phyloP scores from a whole-genome alignment of 2,888 invertebrate genomes.

The Malthinus seriepunctatus region DNA sequence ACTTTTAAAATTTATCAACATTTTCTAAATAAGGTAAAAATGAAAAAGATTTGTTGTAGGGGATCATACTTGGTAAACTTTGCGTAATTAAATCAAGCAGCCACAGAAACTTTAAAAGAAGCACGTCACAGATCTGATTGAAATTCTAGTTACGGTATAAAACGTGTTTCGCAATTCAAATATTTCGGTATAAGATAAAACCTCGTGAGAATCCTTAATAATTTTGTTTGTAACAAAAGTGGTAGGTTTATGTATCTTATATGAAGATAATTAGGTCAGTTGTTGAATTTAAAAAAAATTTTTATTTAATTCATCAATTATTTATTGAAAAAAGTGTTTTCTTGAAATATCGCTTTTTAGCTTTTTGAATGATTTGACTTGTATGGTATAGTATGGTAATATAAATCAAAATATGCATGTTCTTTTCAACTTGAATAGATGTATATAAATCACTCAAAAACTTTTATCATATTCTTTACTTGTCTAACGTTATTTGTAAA shows the following conservation, averaged over 20 bases:
- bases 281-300: not conserved
- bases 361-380: slow-evolving; percentile 15
- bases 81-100: slow-evolving; percentile 12
- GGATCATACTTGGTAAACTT: slow-evolving; percentile 1
- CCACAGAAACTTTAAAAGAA: slow-evolving; percentile 10
- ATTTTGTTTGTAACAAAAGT: not conserved
- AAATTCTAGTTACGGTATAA: slow-evolving; percentile 15
- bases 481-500: not conserved
- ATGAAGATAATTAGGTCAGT: no score
- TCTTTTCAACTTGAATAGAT: slow-evolving; percentile 15
- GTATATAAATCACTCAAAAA: slow-evolving; percentile 17
- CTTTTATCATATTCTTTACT: not conserved
- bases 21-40: no score
- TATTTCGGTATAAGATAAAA: not conserved
- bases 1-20: no score
- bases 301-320: not conserved
- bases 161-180: slow-evolving; percentile 13
- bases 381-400: slow-evolving; percentile 17
- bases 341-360: slow-evolving; percentile 14
- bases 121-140: slow-evolving; percentile 9
- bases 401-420: slow-evolving; percentile 18
- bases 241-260: no score
- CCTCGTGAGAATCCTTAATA: slow-evolving; percentile 2
- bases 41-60: not conserved
- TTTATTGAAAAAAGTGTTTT: not conserved